These are phyloP conservation scores for Bathynomus jamesi DNA, from an alignment of 1,140 invertebrate genomes.

Conservation along the genomic window DNA sequence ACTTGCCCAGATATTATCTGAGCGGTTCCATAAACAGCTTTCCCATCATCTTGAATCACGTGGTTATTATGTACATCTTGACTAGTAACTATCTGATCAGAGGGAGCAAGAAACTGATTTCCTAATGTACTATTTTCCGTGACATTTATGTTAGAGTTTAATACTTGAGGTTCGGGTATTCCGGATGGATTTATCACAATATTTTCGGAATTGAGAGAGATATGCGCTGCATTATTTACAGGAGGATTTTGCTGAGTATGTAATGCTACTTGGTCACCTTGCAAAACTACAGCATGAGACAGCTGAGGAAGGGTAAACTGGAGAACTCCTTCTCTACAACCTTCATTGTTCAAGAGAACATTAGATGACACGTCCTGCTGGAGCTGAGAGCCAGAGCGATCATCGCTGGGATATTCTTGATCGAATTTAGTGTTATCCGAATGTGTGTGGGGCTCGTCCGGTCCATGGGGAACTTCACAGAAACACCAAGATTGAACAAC, in stretches of 20 bases:
- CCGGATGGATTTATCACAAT: conserved; percentile 1
- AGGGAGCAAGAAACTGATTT: conserved; percentile 5
- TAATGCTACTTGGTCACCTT: background rate
- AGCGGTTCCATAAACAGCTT: background rate
- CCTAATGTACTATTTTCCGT: background rate
- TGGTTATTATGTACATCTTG: background rate
- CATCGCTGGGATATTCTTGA: background rate
- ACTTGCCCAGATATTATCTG: conserved; percentile 4
- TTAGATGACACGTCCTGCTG: background rate
- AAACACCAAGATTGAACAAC: conserved; percentile 25
- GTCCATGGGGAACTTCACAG: conserved; percentile 34
- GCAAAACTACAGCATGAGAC: conserved; percentile 2
- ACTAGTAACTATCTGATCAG: conserved; percentile 17
- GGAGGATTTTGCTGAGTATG: background rate
- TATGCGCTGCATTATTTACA: background rate
- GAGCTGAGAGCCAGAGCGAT: background rate
- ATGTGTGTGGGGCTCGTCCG: conserved; percentile 31
- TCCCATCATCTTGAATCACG: background rate
- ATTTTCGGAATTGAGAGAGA: background rate
- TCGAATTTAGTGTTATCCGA: conserved; percentile 7
- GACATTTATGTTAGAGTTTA: background rate
- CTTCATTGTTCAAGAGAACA: background rate
- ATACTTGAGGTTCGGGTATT: conserved; percentile 11
- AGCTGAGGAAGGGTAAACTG: conserved; percentile 22
- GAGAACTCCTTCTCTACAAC: background rate